A percentile compares a stretch with the other conserved stretches of the same genome.
Conservation (phyloP, 2,113 vertebrate species). For the Alexandromys fortis region DNA sequence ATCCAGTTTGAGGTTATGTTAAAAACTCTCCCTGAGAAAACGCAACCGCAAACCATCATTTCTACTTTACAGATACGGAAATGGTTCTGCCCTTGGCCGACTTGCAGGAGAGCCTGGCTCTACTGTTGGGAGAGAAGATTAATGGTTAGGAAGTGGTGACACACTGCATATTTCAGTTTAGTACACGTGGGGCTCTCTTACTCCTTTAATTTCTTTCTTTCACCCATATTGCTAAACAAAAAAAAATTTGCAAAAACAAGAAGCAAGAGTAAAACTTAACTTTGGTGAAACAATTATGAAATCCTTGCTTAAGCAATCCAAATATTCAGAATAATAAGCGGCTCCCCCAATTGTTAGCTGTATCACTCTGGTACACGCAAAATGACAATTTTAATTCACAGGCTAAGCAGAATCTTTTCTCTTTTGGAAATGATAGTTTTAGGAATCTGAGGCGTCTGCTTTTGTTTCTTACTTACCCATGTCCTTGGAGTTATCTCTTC, state of each 20-base stretch:
- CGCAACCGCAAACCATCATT: not conserved
- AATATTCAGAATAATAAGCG: not conserved
- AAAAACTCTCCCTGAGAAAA: not conserved
- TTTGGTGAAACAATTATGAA: not conserved
- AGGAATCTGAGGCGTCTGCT: not conserved
- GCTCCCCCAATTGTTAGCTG: not conserved
- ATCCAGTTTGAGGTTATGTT: not conserved
- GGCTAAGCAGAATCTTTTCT: not conserved
- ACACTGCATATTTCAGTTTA: not conserved
- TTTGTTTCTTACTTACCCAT: not conserved
- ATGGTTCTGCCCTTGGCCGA: not conserved
- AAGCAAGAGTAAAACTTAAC: conserved; percentile 28
- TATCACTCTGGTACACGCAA: not conserved
- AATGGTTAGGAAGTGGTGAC: not conserved
- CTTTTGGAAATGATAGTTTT: not conserved
- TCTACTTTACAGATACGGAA: not conserved
- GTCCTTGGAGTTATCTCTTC: conserved; percentile 16
- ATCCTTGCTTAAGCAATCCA: not conserved
- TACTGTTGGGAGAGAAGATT: not conserved
- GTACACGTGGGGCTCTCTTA: not conserved
- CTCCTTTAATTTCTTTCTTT: conserved; percentile 1
- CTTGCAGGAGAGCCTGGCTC: not conserved
- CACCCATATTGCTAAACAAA: not conserved
- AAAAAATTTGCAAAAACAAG: not conserved
- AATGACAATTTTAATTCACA: not conserved